Conservation (phyloP, 23 tunicate genomes). For the Trididemnum nubilum region DNA sequence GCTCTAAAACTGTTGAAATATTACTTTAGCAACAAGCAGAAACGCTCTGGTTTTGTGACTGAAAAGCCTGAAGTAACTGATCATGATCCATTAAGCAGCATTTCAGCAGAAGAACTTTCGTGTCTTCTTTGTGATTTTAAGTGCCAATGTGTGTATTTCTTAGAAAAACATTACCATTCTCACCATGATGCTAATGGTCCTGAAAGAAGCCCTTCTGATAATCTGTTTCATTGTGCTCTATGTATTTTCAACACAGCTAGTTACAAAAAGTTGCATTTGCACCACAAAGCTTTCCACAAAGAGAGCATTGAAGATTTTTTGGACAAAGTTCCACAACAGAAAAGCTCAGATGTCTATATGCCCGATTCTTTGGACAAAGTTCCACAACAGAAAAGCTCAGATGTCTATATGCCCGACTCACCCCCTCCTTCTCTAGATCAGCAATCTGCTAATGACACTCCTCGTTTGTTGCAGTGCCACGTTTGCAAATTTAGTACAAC, state of each 20-base stretch:
- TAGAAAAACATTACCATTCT: slow-evolving; percentile 30
- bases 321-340: neutral
- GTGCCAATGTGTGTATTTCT: neutral
- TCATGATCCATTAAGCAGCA: neutral
- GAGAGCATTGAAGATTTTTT: neutral
- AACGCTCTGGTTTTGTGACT: neutral
- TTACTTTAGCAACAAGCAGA: neutral
- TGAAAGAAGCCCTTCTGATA: neutral
- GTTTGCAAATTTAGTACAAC: slow-evolving; percentile 19
- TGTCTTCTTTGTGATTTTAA: slow-evolving; percentile 25
- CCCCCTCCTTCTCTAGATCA: neutral
- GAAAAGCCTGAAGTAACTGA: neutral
- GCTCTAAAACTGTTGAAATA: slow-evolving; percentile 9
- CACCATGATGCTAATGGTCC: slow-evolving; percentile 27
- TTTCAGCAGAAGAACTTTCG: neutral
- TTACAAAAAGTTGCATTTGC: slow-evolving; percentile 33
- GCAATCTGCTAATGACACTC: neutral
- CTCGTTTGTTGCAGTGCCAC: slow-evolving; percentile 16
- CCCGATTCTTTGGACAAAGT: no score
- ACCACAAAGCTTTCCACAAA: neutral
- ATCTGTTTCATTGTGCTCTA: slow-evolving; percentile 32
- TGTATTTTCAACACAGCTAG: slow-evolving; percentile 15
- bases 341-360: neutral
- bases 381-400: neutral
- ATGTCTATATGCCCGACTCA: neutral